Evolutionary conservation across 2,888 invertebrate species (phyloP).

Genomic region (Pristionchus mayeri): DNA sequence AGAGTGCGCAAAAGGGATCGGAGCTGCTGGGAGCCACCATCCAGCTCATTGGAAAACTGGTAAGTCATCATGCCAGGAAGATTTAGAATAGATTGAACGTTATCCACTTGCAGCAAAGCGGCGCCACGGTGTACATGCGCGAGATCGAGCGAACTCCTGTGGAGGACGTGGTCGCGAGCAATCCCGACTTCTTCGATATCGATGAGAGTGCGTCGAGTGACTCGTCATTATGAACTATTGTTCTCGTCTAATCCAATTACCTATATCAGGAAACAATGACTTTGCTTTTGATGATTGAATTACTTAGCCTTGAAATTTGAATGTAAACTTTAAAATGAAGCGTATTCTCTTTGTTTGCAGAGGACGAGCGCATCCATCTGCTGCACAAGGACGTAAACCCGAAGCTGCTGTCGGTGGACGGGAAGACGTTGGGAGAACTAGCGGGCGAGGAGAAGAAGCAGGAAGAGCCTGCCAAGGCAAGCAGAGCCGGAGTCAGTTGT

Average conservation of each 20-base stretch:
- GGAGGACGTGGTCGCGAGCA: not conserved
- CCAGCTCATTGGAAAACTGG: slow-evolving; percentile 16
- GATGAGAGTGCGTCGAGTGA: not conserved
- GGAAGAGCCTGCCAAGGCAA: too few species aligned
- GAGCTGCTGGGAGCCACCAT: slow-evolving; percentile 31
- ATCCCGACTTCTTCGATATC: slow-evolving; percentile 25
- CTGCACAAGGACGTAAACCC: not conserved
- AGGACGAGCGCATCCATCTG: slow-evolving; percentile 20
- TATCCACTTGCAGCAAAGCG: not conserved
- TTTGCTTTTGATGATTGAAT: too few species aligned
- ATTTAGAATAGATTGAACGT: not conserved
- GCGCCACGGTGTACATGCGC: not conserved
- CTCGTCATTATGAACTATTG: not conserved
- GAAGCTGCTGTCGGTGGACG: not conserved
- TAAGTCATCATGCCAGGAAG: not conserved
- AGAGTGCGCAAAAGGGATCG: not conserved
- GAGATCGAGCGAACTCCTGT: not conserved
- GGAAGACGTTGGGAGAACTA: not conserved
- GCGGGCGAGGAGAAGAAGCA: not conserved
- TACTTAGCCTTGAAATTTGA: too few species aligned
- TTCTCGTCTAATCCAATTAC: too few species aligned
- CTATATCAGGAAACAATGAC: too few species aligned
- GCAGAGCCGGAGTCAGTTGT: too few species aligned
- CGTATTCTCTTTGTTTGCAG: not conserved
- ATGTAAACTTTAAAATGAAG: too few species aligned